Percentiles rank a stretch among this genome's conserved stretches.
Evolutionary conservation across 2,113 vertebrate genomes (phyloP).

Genomic region (Tricholaema leucomelas): DNA sequence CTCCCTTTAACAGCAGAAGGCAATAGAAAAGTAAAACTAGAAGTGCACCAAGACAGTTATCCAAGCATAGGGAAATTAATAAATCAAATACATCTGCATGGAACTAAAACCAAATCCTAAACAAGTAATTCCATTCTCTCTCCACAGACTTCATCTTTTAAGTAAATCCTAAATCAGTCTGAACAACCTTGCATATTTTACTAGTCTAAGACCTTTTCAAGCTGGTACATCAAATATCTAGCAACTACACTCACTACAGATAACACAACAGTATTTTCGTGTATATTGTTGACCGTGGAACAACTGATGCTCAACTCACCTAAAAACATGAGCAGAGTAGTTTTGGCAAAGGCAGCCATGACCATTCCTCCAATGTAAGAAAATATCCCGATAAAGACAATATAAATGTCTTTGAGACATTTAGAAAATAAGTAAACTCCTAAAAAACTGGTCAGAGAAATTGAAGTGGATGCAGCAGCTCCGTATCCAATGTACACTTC

Average conservation of each 20-base stretch:
- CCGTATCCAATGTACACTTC: constrained; percentile 93
- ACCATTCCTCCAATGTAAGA: constrained; percentile 81
- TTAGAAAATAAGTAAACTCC: constrained; percentile 84
- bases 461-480: constrained; percentile 78
- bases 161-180: background rate
- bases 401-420: constrained; percentile 81
- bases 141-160: background rate
- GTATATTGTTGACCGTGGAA: background rate
- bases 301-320: constrained; percentile 77
- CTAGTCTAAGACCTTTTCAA: background rate
- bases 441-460: constrained; percentile 87
- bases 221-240: background rate
- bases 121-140: background rate
- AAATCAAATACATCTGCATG: background rate
- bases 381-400: constrained; percentile 85
- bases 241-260: background rate
- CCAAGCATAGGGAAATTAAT: background rate
- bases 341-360: constrained; percentile 84
- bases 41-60: background rate
- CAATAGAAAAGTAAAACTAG: background rate
- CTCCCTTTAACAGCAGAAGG: background rate
- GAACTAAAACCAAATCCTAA: background rate
- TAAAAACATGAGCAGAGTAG: constrained; percentile 89
- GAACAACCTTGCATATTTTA: background rate
- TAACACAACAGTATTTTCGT: background rate